Evolutionary conservation across 2,888 invertebrate species (phyloP).

Genomic region (Mythimna albipuncta): DNA sequence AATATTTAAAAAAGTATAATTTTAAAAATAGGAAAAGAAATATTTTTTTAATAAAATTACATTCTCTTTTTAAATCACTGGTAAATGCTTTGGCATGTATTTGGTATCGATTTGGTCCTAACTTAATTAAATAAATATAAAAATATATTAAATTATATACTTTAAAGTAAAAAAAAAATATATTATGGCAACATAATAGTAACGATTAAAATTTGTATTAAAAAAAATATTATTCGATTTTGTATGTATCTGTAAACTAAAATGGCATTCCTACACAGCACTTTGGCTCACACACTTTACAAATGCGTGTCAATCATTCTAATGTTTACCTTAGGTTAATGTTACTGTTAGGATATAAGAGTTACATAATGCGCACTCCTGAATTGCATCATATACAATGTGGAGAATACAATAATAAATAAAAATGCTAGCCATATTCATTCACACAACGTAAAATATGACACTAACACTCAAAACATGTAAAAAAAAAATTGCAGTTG

Average conservation of each 20-base stretch:
- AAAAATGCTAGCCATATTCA: too few species aligned
- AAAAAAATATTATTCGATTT: conserved; percentile 45
- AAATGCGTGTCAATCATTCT: not conserved
- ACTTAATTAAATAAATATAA: conserved; percentile 55
- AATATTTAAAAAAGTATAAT: conserved; percentile 29
- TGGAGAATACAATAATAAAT: too few species aligned
- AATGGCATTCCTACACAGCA: conserved; percentile 2
- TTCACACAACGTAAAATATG: too few species aligned
- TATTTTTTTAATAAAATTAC: conserved; percentile 14
- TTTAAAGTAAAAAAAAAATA: conserved; percentile 50
- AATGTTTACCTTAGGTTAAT: too few species aligned
- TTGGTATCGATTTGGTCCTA: conserved; percentile 66
- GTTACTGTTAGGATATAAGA: not conserved
- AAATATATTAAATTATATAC: conserved; percentile 50
- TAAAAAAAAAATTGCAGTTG: too few species aligned
- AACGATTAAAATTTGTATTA: conserved; percentile 59
- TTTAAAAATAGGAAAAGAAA: conserved; percentile 15
- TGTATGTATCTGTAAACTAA: conserved; percentile 6
- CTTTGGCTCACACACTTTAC: not conserved
- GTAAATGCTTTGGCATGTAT: conserved; percentile 72
- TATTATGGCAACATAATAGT: conserved; percentile 78
- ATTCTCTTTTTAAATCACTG: conserved; percentile 50
- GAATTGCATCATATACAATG: not conserved
- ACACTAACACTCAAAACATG: too few species aligned
- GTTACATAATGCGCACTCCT: not conserved